Evolutionary conservation across 2,113 vertebrate genomes (phyloP), one percentile per base, ranked within the genome.

Genomic region (Eulacestoma nigropectus): DNA sequence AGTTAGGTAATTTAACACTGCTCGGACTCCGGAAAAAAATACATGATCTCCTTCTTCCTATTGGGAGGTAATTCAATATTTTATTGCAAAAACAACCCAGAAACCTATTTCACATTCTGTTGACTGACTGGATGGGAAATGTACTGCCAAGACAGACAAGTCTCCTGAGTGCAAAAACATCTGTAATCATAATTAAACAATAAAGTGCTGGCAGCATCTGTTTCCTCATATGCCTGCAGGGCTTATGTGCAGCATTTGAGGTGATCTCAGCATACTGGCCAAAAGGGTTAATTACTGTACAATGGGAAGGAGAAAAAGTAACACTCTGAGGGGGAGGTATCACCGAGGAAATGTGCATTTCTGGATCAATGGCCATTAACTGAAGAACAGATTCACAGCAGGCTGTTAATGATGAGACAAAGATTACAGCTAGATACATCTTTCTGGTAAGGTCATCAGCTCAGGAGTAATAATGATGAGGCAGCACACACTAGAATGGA

Each of bases 331-430:
- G 57, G 82, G 55, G 32, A 72, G 81, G 57, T 39, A 68, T 56
- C 87, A 57, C 47, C 41, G 82, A 85, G 84, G 56, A 87, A 95
- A 90, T 18, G 82, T 60, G 41, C 80, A 55, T 96, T 90, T 85
- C 64, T 59, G 80, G 84, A 86, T 96, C 94, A 72, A 80, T 59
- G 76, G 79, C 62, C 90, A 96, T 88, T 92, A 89, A 65, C 11
- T 49, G 75, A 52, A 82, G 87, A 90, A 52, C 47, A 74, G 42
- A 81, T 62, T 93, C 93, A 77, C 88, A 94, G 94, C 84, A 84
- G 93, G 77, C 52, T 90, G 85, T 84, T 94, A 94, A 84, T 53
- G 78, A 84, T 65, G 70, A 95, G 50, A 42, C 49, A 72, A 69
- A 95, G 76, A 93, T 94, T 93, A 68, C 68, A 87, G 82, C 53